These are phyloP conservation scores for Augochlorella aurata DNA, from an alignment of 2,888 invertebrate species.

Conservation along the genomic window DNA sequence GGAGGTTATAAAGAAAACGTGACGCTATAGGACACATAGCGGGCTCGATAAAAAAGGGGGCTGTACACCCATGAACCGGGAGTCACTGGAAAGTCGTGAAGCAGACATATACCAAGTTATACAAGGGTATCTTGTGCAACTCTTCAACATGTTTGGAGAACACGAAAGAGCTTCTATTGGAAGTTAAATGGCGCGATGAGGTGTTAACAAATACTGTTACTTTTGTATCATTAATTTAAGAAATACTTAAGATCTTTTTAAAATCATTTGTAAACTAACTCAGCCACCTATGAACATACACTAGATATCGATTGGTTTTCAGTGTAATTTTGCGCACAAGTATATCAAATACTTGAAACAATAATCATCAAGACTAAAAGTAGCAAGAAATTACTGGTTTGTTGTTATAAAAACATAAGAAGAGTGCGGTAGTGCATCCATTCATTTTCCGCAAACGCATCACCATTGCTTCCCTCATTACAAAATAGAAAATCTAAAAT, in stretches of 20 bases:
- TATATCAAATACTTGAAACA: too few species aligned
- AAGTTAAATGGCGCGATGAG: background rate
- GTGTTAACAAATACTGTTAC: background rate
- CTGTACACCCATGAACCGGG: background rate
- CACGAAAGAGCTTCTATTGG: background rate
- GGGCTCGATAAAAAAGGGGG: background rate
- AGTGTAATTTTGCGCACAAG: too few species aligned
- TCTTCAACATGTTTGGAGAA: background rate
- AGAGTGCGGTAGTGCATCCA: too few species aligned
- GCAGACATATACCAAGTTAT: background rate
- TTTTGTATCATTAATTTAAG: background rate
- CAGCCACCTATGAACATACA: too few species aligned
- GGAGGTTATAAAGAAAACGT: background rate
- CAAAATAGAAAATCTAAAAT: too few species aligned
- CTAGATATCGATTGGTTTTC: too few species aligned
- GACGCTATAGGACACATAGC: background rate
- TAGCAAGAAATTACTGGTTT: too few species aligned
- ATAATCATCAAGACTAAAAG: too few species aligned
- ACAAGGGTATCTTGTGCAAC: background rate
- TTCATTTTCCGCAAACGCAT: too few species aligned
- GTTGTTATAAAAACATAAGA: too few species aligned
- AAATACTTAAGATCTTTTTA: background rate
- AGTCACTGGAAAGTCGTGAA: background rate
- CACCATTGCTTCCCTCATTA: too few species aligned
- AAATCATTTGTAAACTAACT: too few species aligned